Evolutionary conservation across 2,888 invertebrate species (phyloP).

Genomic region (Pristionchus entomophagus): DNA sequence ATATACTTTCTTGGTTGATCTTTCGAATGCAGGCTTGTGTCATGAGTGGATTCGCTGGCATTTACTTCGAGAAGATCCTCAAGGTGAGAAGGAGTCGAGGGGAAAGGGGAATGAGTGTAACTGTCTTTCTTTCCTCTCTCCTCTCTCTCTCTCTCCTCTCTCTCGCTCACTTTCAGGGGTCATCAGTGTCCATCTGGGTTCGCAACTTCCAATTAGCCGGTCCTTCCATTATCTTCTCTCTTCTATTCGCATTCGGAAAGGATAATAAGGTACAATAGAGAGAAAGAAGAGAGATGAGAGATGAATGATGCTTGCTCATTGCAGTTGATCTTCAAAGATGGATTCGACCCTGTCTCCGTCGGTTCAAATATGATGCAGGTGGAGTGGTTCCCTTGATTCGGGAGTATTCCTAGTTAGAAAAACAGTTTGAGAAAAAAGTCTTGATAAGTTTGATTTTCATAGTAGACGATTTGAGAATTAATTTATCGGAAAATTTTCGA

Average conservation of each 20-base stretch:
- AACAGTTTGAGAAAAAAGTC: too few species aligned
- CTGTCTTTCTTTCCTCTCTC: too few species aligned
- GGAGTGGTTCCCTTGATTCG: neutral
- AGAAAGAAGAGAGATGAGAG: neutral
- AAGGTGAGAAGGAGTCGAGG: constrained; percentile 79
- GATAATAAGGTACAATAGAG: neutral
- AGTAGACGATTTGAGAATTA: too few species aligned
- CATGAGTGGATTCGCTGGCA: constrained; percentile 96
- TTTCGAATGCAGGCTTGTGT: too few species aligned
- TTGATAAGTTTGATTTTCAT: too few species aligned
- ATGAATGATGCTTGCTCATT: neutral
- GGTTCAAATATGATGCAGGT: constrained; percentile 43
- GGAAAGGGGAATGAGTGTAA: too few species aligned
- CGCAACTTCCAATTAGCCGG: constrained; percentile 87
- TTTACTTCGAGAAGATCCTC: constrained; percentile 97
- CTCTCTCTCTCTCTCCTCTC: too few species aligned
- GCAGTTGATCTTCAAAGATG: constrained; percentile 25
- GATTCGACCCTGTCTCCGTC: neutral
- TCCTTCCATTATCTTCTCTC: constrained; percentile 81
- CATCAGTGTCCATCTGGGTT: constrained; percentile 73
- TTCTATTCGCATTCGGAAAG: constrained; percentile 61
- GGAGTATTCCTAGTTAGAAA: too few species aligned
- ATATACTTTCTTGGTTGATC: too few species aligned
- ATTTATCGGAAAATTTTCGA: too few species aligned
- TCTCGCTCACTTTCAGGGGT: constrained; percentile 52